Conservation (phyloP, 1,140 invertebrate species). For the Reticulitermes speratus region DNA sequence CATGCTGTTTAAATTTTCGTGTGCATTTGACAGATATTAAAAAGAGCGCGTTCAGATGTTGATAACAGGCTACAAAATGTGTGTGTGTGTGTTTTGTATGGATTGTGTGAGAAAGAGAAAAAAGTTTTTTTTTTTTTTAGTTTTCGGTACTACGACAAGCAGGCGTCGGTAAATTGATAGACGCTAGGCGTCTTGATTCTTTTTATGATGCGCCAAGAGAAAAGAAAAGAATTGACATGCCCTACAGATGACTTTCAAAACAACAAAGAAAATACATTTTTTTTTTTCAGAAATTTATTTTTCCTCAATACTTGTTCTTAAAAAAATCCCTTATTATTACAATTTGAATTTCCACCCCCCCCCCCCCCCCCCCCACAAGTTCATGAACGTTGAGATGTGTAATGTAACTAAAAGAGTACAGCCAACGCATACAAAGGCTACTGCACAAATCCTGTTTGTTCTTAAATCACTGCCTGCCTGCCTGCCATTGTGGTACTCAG, state of each 20-base stretch:
- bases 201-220: neutral
- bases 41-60: constrained; percentile 31
- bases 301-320: neutral
- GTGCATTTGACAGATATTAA: constrained; percentile 36
- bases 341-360: too few species aligned
- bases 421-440: too few species aligned
- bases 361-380: too few species aligned
- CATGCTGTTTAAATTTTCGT: constrained; percentile 32
- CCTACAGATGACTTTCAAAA: neutral
- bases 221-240: neutral
- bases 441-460: too few species aligned
- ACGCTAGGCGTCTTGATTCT: neutral
- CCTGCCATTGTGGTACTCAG: too few species aligned
- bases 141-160: neutral
- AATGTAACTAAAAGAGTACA: too few species aligned
- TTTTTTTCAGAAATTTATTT: too few species aligned
- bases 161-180: neutral
- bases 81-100: neutral
- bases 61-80: constrained; percentile 33
- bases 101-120: neutral
- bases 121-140: neutral
- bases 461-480: too few species aligned
- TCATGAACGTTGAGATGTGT: too few species aligned
- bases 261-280: neutral
- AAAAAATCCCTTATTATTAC: neutral